phyloP scores from a whole-genome alignment of 2,113 vertebrate species.

The Podilymbus podiceps region DNA sequence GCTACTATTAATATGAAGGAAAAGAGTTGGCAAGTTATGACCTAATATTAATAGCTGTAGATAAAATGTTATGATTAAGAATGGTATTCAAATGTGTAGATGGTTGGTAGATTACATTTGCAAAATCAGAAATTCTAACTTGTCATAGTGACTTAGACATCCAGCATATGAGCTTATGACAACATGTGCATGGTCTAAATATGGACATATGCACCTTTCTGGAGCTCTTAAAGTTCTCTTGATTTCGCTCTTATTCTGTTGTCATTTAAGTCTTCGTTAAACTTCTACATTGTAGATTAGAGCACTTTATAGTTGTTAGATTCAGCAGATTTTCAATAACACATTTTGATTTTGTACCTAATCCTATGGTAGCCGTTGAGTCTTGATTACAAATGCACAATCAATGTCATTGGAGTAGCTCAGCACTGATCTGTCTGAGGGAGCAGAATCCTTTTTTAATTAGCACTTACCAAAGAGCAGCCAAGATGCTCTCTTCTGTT shows the following conservation, averaged over 20 bases:
- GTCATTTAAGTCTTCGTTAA: not conserved
- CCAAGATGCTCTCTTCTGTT: not conserved
- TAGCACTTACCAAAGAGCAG: not conserved
- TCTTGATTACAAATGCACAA: slow-evolving; percentile 24
- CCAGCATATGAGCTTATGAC: not conserved
- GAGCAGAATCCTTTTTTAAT: slow-evolving; percentile 11
- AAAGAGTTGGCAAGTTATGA: not conserved
- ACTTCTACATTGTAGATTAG: not conserved
- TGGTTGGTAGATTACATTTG: not conserved
- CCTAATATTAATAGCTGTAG: not conserved
- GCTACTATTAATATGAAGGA: not conserved
- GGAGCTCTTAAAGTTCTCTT: not conserved
- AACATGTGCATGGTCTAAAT: not conserved
- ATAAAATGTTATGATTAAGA: not conserved
- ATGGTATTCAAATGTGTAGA: not conserved
- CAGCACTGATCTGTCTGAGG: not conserved
- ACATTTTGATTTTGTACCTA: slow-evolving; percentile 5
- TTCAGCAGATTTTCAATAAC: not conserved
- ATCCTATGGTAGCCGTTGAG: slow-evolving; percentile 5
- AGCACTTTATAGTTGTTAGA: not conserved
- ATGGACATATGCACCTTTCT: not conserved
- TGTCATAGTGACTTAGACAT: not conserved
- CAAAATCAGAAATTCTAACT: not conserved
- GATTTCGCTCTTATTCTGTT: not conserved
- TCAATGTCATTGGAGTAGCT: not conserved